These are phyloP conservation scores for Serripes groenlandicus DNA, from an alignment of 2,888 invertebrate species.

Conservation along the genomic window DNA sequence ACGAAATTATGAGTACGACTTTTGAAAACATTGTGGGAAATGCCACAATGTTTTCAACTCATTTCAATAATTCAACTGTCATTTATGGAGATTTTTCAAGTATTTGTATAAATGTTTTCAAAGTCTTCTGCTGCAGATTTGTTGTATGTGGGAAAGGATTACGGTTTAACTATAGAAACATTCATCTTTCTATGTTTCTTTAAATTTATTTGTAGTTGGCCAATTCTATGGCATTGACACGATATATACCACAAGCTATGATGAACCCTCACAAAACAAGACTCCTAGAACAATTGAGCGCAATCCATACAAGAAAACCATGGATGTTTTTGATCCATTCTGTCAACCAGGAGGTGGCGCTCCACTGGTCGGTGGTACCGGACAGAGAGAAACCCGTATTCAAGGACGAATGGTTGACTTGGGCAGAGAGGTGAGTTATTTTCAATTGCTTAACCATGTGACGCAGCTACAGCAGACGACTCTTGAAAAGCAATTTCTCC, in stretches of 20 bases:
- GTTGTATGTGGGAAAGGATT: no score
- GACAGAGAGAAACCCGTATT: slow-evolving; percentile 53
- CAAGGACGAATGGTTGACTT: slow-evolving; percentile 40
- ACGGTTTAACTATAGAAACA: no score
- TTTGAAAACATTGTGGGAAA: no score
- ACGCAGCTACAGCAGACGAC: no score
- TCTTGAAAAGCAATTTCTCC: neutral
- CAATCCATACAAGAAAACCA: slow-evolving; percentile 1
- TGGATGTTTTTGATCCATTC: slow-evolving; percentile 33
- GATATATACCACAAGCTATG: slow-evolving; percentile 41
- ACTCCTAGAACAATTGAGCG: neutral
- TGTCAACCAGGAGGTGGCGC: slow-evolving; percentile 50
- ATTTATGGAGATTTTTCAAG: no score
- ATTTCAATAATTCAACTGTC: no score
- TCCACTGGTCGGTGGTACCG: slow-evolving; percentile 33
- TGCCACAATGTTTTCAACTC: no score
- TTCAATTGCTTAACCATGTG: neutral
- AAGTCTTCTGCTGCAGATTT: no score
- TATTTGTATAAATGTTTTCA: no score
- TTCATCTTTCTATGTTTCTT: no score
- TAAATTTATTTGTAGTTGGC: slow-evolving; percentile 49
- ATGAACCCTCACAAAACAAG: slow-evolving; percentile 30
- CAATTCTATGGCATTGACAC: slow-evolving; percentile 31
- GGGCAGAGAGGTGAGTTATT: slow-evolving; percentile 49
- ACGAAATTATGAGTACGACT: no score